These are phyloP conservation scores for Poeciliopsis presidionis DNA, from an alignment of 2,797 vertebrate genomes.

Conservation along the genomic window DNA sequence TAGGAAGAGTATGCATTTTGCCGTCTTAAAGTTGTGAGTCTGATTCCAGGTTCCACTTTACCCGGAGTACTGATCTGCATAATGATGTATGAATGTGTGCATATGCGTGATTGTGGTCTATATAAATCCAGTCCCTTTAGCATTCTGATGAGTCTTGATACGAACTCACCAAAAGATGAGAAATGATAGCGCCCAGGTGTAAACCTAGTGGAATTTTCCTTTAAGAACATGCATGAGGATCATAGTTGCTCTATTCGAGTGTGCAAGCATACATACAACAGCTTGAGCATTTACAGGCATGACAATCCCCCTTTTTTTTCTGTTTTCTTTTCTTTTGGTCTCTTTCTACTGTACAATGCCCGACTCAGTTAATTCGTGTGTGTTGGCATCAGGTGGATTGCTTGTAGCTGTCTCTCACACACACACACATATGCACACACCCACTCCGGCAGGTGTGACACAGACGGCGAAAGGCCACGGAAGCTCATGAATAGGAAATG, in stretches of 20 bases:
- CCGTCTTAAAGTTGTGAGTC: background rate
- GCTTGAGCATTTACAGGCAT: slow-evolving; percentile 35
- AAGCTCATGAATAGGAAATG: slow-evolving; percentile 73
- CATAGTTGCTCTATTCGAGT: background rate
- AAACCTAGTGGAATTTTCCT: slow-evolving; percentile 17
- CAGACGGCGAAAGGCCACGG: slow-evolving; percentile 62
- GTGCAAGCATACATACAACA: slow-evolving; percentile 11
- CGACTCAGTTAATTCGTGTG: slow-evolving; percentile 24
- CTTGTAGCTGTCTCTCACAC: slow-evolving; percentile 25
- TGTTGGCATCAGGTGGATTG: slow-evolving; percentile 51
- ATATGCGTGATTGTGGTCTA: background rate
- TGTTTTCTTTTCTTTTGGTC: background rate
- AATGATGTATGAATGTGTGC: background rate
- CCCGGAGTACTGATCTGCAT: too few species aligned
- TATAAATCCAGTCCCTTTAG: background rate
- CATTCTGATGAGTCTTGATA: background rate
- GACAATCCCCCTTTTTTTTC: background rate
- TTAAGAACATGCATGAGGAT: slow-evolving; percentile 50
- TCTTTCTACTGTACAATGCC: background rate
- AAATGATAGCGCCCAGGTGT: background rate
- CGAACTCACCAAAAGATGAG: background rate
- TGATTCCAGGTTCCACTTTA: background rate
- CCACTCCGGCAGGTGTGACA: slow-evolving; percentile 34
- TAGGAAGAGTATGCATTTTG: background rate
- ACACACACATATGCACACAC: background rate